Conservation (phyloP, 2,797 vertebrate genomes). For the Gila robusta region DNA sequence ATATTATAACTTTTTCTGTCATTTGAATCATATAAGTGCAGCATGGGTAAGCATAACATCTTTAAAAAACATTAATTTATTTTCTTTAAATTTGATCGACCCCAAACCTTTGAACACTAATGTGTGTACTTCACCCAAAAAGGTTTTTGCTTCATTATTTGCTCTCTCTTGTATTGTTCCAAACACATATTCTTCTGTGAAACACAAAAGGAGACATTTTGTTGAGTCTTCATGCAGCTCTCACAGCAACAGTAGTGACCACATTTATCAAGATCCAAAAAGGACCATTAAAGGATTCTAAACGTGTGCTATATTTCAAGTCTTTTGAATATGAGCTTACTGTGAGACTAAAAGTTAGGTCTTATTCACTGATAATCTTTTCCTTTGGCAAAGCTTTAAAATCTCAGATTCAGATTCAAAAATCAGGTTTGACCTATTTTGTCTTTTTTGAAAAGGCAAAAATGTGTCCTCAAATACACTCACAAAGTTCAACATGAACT, state of each 20-base stretch:
- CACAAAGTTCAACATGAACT: not conserved
- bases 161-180: not conserved
- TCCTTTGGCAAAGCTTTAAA: not conserved
- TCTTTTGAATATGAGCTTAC: not conserved
- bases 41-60: too few relatives aligned
- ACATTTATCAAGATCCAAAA: not conserved
- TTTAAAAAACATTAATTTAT: not conserved
- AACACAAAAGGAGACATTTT: not conserved
- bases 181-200: not conserved
- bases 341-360: not conserved
- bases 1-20: not conserved
- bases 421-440: not conserved
- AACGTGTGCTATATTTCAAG: not conserved
- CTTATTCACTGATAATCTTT: not conserved
- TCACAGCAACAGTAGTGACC: not conserved
- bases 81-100: not conserved
- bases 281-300: not conserved
- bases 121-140: not conserved
- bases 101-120: not conserved
- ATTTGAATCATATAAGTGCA: too few relatives aligned
- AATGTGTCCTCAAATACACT: not conserved
- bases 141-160: not conserved
- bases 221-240: too few relatives aligned
- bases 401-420: not conserved
- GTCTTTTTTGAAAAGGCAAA: not conserved